Evolutionary conservation across 2,797 vertebrate species (phyloP), one percentile per base, ranked within the genome.

Genomic region (Cryptoprocta ferox): DNA sequence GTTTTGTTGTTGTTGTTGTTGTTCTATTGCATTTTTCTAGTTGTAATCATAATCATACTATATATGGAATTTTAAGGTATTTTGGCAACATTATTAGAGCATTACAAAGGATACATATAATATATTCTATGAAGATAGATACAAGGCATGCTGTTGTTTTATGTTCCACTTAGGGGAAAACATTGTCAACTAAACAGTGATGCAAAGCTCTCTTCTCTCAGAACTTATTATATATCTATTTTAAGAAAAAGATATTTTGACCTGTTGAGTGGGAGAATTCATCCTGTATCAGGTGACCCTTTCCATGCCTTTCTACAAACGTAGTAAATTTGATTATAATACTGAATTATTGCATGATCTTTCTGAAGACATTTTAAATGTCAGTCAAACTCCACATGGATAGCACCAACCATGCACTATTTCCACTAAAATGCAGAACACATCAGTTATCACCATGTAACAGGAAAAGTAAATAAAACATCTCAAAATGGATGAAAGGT

Each of bases 361-460:
- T 93, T 76, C 76, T 59, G 32, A 92, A 82, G 88, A 79, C n/a
- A 84, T 53, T 91, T 94, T 70, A 66, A 80, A 39, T 37, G 9
- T 42, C 75, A 86, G 0, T 76, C 87, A 95, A 42, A 59, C 65
- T 88, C 68, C 71, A 21, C 35, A 48, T 63, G 24, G 45, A 59
- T 61, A 48, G 19, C 37, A 39, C 70, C 63, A 80, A 3, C 21
- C 66, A 4, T 63, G 65, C 42, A 15, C 92, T 76, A 37, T 68
- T 79, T 56, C 59, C 35, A 16, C 56, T 53, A 21, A 94, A 80
- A 80, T 65, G n/a, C 7, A 59, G n/a, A 28, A 4, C 42, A 3
- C n/a, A 61, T 63, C 12, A 50, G 48, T 19, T 37, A 2, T 42
- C 81, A 50, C 45, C 30, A n/a, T 28, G 18, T 68, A 83, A 2